Percentiles rank a stretch among this genome's conserved stretches.
Evolutionary conservation across 2,113 vertebrate genomes (phyloP).

Genomic region (Brachyhypopomus occidentalis): DNA sequence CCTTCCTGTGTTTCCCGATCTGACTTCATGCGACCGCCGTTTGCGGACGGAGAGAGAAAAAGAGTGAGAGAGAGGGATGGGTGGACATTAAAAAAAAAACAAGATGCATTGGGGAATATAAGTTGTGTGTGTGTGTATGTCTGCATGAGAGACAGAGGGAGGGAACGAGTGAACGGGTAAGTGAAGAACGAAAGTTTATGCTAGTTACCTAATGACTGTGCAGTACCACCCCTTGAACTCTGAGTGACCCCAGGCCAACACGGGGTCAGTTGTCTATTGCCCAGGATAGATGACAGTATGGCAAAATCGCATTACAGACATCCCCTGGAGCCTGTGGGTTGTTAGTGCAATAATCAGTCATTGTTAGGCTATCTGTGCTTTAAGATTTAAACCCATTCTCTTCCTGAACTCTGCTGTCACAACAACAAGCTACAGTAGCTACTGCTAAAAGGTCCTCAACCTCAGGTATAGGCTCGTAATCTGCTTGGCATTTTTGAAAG

Average conservation of each 20-base stretch:
- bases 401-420: conserved; percentile 40
- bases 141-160: conserved; percentile 16
- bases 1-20: conserved; percentile 36
- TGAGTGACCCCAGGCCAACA: conserved; percentile 69
- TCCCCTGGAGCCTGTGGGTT: conserved; percentile 73
- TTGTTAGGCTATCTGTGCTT: conserved; percentile 73
- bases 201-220: conserved; percentile 49
- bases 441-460: conserved; percentile 12
- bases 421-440: conserved; percentile 36
- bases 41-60: background rate
- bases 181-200: conserved; percentile 23
- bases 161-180: background rate
- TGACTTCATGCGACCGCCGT: conserved; percentile 18
- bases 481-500: background rate
- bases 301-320: conserved; percentile 75
- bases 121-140: background rate
- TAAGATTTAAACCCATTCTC: conserved; percentile 56
- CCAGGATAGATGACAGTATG: conserved; percentile 71
- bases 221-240: conserved; percentile 68
- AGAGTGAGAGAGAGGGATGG: background rate
- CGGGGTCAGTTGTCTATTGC: conserved; percentile 77
- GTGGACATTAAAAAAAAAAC: background rate
- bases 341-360: conserved; percentile 78
- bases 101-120: background rate
- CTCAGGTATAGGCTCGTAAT: conserved; percentile 2